Evolutionary conservation across 2,888 invertebrate genomes (phyloP).

Genomic region (Acholoe squamosa): DNA sequence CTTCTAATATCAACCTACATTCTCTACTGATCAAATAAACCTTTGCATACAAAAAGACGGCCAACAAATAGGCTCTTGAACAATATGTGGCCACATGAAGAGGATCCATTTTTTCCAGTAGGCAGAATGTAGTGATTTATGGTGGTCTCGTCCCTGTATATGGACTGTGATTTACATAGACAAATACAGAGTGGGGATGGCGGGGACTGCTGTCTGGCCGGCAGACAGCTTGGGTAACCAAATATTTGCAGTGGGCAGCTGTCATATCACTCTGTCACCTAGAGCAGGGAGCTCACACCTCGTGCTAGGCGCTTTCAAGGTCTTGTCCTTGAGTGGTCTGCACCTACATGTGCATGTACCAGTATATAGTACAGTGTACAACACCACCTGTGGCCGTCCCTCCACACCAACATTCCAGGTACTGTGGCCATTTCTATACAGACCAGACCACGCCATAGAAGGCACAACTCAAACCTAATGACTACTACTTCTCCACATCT

Average conservation of each 20-base stretch:
- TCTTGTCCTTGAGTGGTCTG: background rate
- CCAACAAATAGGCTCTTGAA: too few species aligned
- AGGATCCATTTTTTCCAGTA: too few species aligned
- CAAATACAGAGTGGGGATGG: background rate
- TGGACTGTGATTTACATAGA: background rate
- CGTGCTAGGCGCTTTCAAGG: background rate
- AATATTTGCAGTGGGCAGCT: constrained; percentile 54
- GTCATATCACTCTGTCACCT: constrained; percentile 54
- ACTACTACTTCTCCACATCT: background rate
- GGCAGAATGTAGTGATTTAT: too few species aligned
- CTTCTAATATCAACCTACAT: too few species aligned
- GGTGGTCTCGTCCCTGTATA: too few species aligned
- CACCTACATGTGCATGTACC: background rate
- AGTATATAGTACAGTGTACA: too few species aligned
- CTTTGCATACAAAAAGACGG: too few species aligned
- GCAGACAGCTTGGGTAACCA: constrained; percentile 52
- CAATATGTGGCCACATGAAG: too few species aligned
- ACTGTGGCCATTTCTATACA: background rate
- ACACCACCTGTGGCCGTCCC: background rate
- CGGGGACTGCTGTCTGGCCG: background rate
- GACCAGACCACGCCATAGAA: background rate
- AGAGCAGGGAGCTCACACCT: background rate
- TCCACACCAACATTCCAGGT: constrained; percentile 7
- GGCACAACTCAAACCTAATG: background rate
- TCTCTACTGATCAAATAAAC: too few species aligned